These are phyloP conservation scores for Drosophila ercepeae DNA, from an alignment of 1,140 invertebrate genomes.

Conservation along the genomic window DNA sequence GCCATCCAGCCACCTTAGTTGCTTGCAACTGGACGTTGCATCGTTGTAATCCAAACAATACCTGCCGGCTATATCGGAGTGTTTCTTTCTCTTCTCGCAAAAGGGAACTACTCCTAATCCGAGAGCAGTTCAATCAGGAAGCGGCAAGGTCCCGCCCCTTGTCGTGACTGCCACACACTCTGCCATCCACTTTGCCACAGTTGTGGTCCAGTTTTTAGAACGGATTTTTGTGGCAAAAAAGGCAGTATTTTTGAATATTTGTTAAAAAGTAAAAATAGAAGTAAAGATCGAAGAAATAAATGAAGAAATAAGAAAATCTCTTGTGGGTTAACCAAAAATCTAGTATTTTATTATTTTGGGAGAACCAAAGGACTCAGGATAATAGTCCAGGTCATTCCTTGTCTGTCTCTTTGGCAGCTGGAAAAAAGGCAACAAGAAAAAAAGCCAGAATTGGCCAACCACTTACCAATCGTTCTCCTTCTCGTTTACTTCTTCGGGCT, in stretches of 20 bases:
- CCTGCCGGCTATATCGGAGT: conserved; percentile 44
- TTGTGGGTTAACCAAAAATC: neutral
- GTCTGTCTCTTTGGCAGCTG: conserved; percentile 35
- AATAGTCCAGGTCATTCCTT: conserved; percentile 46
- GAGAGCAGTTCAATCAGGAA: conserved; percentile 59
- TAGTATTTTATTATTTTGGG: conserved; percentile 4
- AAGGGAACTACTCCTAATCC: conserved; percentile 33
- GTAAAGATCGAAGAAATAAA: neutral
- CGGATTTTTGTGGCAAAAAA: too few species aligned
- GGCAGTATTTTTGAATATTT: too few species aligned
- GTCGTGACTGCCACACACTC: conserved; percentile 18
- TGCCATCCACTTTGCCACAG: conserved; percentile 12
- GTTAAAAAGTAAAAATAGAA: too few species aligned
- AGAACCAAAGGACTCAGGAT: too few species aligned
- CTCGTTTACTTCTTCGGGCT: neutral
- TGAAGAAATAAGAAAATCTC: neutral
- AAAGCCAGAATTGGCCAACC: conserved; percentile 55
- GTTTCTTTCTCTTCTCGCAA: conserved; percentile 5
- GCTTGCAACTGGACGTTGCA: conserved; percentile 23
- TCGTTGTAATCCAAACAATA: conserved; percentile 80
- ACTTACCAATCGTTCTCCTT: conserved; percentile 32
- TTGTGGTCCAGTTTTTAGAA: conserved; percentile 7
- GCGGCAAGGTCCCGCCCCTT: conserved; percentile 45
- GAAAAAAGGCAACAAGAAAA: conserved; percentile 45
- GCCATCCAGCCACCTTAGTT: conserved; percentile 26